Evolutionary conservation across 2,113 vertebrate genomes (phyloP).

Genomic region (Lepidothrix coronata): DNA sequence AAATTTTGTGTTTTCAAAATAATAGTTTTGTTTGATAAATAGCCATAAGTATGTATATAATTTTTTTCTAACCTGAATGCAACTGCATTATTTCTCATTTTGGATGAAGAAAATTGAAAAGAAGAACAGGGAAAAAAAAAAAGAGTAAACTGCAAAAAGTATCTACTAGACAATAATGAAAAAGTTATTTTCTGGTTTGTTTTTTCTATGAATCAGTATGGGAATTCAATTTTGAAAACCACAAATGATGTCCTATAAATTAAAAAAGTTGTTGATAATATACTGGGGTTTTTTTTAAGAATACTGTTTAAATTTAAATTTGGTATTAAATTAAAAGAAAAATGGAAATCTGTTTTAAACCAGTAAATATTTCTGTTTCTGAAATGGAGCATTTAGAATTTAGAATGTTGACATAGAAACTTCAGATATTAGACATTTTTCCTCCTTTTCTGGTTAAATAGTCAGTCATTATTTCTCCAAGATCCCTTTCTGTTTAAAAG

Average conservation of each 20-base stretch:
- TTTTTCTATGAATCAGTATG: background rate
- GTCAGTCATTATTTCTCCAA: background rate
- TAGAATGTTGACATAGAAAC: background rate
- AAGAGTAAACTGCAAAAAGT: background rate
- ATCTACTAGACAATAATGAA: background rate
- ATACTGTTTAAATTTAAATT: background rate
- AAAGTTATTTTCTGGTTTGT: background rate
- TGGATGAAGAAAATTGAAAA: background rate
- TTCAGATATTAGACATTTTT: background rate
- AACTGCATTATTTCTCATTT: background rate
- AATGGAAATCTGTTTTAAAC: background rate
- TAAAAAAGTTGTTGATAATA: background rate
- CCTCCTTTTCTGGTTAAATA: fast-evolving
- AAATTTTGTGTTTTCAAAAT: background rate
- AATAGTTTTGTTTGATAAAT: background rate
- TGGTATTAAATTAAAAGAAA: background rate
- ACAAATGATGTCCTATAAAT: background rate
- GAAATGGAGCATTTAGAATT: background rate
- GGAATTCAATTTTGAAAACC: background rate
- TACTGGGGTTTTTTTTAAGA: background rate
- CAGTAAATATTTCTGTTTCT: background rate
- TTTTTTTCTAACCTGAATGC: background rate
- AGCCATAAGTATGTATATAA: background rate
- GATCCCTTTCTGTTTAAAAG: background rate
- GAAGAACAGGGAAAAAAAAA: background rate